Base-by-base conservation (phyloP, 2,797 vertebrate genomes). In the Hydrolagus colliei region DNA sequence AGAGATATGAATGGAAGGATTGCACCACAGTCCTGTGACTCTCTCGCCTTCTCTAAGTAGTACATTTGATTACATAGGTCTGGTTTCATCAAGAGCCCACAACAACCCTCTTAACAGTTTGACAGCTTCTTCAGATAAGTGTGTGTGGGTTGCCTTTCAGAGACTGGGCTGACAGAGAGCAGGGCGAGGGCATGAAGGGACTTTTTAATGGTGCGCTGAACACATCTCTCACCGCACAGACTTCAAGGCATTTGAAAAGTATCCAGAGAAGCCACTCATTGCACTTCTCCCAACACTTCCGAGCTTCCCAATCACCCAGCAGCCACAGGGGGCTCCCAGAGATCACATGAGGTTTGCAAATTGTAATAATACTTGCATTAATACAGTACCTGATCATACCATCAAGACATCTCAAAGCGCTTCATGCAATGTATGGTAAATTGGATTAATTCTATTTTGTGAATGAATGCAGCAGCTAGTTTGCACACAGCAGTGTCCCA, bases 141-240 rank as follows among this genome's bases (percentile, higher is more conserved):
- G 16, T 77, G 20, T 20, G 20, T n/a, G 12, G 61, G 61, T 14
- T 32, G 62, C n/a, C 61, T 79, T 79, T 65, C 77, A 79, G 61
- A 65, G 27, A 8, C 14, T 2, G 22, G 78, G 62, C 78, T 80
- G n/a, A 80, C 22, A 16, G 62, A 80, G 22, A 80, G 63, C 61
- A 35, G 52, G 10, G 41, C n/a, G 78, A 65, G 62, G 13, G 6
- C 65, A 63, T 27, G 61, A 80, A 80, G 78, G 32, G n/a, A 13
- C 32, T 22, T 18, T 14, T 16, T 16, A 80, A 80, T 16, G 78
- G 62, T 4, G 32, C 22, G 10, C 32, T 63, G 62, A 61, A 80
- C 78, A 80, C 78, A 14, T 67, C 78, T 80, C 78, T 80, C 78
- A 67, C 32, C 22, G 27, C 78, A n/a, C 65, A 12, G 62, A 2